Conservation (phyloP, 1,140 invertebrate species). For the Ceratosolen solmsi region DNA sequence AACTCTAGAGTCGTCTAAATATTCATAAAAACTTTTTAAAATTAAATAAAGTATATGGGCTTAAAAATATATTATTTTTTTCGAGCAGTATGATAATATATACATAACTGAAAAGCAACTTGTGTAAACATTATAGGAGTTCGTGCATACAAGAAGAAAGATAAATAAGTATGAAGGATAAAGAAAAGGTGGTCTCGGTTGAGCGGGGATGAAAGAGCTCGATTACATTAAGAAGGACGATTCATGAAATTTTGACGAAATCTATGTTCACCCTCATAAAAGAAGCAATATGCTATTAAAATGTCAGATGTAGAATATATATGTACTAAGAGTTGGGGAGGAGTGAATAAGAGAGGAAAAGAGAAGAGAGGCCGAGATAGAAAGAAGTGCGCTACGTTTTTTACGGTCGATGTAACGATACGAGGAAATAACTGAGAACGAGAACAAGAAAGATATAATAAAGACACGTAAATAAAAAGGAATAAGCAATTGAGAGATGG, state of each 20-base stretch:
- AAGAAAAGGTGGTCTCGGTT: slow-evolving; percentile 28
- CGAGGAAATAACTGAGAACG: slow-evolving; percentile 16
- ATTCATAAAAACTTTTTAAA: too few species aligned
- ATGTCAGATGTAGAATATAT: neutral
- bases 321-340: neutral
- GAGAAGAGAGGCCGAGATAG: slow-evolving; percentile 13
- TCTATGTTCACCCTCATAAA: slow-evolving; percentile 16
- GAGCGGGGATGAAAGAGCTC: slow-evolving; percentile 14
- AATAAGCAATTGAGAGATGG: neutral
- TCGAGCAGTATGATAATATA: neutral
- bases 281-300: slow-evolving; percentile 41
- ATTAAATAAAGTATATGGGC: too few species aligned
- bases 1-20: neutral
- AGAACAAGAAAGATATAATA: neutral
- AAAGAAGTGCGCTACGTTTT: slow-evolving; percentile 39
- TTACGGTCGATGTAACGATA: slow-evolving; percentile 38
- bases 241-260: slow-evolving; percentile 33
- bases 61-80: neutral
- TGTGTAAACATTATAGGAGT: neutral
- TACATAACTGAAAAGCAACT: neutral
- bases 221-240: slow-evolving; percentile 22
- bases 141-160: neutral
- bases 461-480: neutral
- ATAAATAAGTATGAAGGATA: neutral
- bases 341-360: neutral